Evolutionary conservation across 2,113 vertebrate genomes (phyloP), one percentile per base, ranked within the genome.

Genomic region (Ictalurus furcatus): DNA sequence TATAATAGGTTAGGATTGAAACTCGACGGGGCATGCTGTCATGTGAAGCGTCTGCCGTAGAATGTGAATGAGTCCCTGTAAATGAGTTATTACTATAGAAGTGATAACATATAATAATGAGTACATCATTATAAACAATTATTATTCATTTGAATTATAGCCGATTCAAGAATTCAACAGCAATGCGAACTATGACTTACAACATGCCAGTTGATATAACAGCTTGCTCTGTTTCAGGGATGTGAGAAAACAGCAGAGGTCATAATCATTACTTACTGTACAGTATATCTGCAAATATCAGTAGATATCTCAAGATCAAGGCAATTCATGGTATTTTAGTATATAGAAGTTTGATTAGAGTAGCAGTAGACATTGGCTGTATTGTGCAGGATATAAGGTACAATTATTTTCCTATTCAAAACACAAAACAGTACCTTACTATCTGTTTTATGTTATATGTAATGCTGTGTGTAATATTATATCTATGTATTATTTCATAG

Each of bases 401-500:
- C 34, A 37, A 11, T 40, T 40, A 52, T 52, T 28, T 52, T n/a
- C 52, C 52, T 0, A 79, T 79, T 78, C 44, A 54, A 54, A 76
- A 76, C 73, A 76, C 34, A 44, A 76, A n/a, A 14, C 19, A 48
- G 23, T n/a, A n/a, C 23, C 48, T n/a, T 81, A 17, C 21, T 78
- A 79, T 54, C 25, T 79, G 48, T 23, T 34, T 78, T 48, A 74
- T 25, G 9, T 44, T 86, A 34, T 58, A 9, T 28, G 0, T 69
- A 37, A 37, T 81, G 2, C 7, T 67, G n/a, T 30, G 12, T 88
- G 48, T 85, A 14, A 85, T 34, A 16, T 89, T 44, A 74, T 85
- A 44, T 71, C 7, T 79, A 21, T 90, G n/a, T 37, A 28, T 81
- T 3, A 88, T 93, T 92, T 92, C 84, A 76, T 94, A 99, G 98